A percentile compares a stretch with the other conserved stretches of the same genome.
Evolutionary conservation across 1,140 invertebrate species (phyloP).

Genomic region (Fragariocoptes setiger): DNA sequence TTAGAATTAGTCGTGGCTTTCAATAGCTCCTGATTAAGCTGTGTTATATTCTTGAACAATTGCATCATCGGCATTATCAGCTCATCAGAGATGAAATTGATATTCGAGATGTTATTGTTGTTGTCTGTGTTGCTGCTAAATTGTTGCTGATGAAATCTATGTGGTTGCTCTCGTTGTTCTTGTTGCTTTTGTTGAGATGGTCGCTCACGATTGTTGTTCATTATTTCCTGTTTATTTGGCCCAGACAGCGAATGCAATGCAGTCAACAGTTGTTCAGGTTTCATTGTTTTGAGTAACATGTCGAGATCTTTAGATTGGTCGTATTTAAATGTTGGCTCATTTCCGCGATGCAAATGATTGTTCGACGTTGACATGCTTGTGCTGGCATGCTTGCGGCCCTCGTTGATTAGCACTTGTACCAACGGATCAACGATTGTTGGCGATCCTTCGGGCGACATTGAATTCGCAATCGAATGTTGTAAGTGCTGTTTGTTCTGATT

Average conservation of each 20-base stretch:
- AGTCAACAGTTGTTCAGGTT: no score
- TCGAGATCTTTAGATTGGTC: no score
- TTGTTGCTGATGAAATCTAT: no score
- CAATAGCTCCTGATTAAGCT: not conserved
- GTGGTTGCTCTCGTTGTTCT: no score
- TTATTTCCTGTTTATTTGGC: not conserved
- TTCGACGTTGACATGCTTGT: not conserved
- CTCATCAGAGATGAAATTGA: not conserved
- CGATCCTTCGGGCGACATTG: not conserved
- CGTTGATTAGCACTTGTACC: not conserved
- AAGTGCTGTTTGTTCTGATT: no score
- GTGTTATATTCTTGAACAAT: not conserved
- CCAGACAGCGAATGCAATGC: no score
- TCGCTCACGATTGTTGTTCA: not conserved
- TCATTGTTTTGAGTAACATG: no score
- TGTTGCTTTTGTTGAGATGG: not conserved
- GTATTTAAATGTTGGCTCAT: not conserved
- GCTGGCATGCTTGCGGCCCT: not conserved
- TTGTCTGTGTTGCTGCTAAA: not conserved
- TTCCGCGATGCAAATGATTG: not conserved
- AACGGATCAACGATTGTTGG: not conserved
- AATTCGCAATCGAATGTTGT: not conserved
- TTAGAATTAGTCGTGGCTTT: not conserved
- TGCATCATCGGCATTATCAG: not conserved
- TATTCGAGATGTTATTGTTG: not conserved